A percentile compares a stretch with the other conserved stretches of the same genome.
Evolutionary conservation across 2,113 vertebrate species (phyloP).

Genomic region (Taxidea taxus): DNA sequence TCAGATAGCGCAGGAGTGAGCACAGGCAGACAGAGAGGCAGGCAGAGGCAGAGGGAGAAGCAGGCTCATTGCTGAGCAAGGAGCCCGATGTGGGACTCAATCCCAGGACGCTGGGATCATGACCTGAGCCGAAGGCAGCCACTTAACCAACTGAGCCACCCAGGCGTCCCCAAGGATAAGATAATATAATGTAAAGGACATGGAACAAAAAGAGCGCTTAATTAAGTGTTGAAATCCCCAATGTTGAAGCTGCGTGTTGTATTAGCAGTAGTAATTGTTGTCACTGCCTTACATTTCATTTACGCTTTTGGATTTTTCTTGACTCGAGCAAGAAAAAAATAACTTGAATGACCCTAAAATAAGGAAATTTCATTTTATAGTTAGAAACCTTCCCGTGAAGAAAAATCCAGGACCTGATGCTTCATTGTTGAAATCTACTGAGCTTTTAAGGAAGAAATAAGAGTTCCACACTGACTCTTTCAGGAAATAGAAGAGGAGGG

Average conservation of each 20-base stretch:
- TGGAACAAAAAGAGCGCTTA: neutral
- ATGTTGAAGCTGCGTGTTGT: neutral
- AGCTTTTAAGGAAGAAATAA: neutral
- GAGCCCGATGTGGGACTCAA: too few relatives aligned
- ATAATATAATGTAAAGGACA: neutral
- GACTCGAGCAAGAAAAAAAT: neutral
- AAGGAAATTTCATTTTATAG: conserved; percentile 2
- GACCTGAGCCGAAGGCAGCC: too few relatives aligned
- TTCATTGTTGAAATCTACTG: neutral
- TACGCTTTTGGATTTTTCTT: neutral
- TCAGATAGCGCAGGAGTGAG: too few relatives aligned
- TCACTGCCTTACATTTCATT: neutral
- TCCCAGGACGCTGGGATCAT: too few relatives aligned
- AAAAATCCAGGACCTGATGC: neutral
- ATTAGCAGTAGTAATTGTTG: neutral
- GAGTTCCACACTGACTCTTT: neutral
- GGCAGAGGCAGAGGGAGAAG: too few relatives aligned
- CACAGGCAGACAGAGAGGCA: too few relatives aligned
- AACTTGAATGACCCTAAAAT: neutral
- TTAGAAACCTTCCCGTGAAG: neutral
- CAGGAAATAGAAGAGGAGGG: neutral
- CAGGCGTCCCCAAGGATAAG: neutral
- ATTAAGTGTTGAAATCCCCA: neutral
- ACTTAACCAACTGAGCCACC: too few relatives aligned
- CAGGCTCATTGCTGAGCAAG: too few relatives aligned